Evolutionary conservation across 2,888 invertebrate species (phyloP), one percentile per base, ranked within the genome.

Genomic region (Archaeoteleia sp.): DNA sequence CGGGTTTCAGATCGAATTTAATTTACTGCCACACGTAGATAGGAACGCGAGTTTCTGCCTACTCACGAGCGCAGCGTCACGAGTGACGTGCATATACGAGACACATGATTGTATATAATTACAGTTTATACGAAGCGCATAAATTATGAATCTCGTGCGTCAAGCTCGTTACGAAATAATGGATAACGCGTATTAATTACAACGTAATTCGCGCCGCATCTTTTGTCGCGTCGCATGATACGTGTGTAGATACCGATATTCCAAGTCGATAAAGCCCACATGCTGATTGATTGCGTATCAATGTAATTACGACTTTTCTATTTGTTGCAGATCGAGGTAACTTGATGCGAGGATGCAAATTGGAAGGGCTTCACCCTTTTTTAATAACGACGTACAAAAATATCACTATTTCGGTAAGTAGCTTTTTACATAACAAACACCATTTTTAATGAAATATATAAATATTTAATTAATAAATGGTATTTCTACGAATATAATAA

Each of bases 331-430:
- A 82, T 48, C 81, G 78, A n/a, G 79, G 81, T 42, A 81, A 79
- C 32, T 75, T 83, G 27, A 79, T 82, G 23, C 77, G 75, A 5
- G 83, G 83, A 57, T 87, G 87, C 68, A 83, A 79, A 62, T 77
- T 87, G 62, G 86, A 86, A 63, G 83, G 85, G 32, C 77, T 86
- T 8, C 86, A 86, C 48, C 85, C 86, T 0, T 80, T 86, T 54
- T 79, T 87, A 55, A 81, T 86, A 65, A 81, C 87, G 67, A 86
- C 86, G 17, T 86, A 86, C 76, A 85, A 84, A 73, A 86, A 87
- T 55, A 80, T 85, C 67, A 85, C 86, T 51, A 79, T 86, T 74
- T 82, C 82, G 70, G 86, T 86, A 70, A 82, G 81, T 77, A 70
- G 43, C 32, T 39, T 54, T 27, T 46, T 13, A 30, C 15, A 62